phyloP scores from a whole-genome alignment of 2,113 vertebrate genomes.

The Zapornia atra region DNA sequence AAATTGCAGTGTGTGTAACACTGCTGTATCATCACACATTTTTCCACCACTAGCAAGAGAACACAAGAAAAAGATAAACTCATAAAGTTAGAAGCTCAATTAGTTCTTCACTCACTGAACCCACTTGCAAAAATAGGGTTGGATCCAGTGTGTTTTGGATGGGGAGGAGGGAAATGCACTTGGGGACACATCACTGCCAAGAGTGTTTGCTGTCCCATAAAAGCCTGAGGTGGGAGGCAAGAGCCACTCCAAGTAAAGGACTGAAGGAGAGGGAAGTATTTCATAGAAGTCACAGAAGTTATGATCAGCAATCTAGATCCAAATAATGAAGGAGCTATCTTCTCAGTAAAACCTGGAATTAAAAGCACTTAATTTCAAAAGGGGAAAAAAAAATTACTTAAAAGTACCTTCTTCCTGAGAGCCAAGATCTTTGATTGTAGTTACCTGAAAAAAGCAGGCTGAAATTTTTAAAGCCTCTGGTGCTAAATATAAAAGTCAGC shows the following conservation, averaged over 20 bases:
- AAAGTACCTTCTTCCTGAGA: neutral
- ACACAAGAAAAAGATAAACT: neutral
- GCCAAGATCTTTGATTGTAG: neutral
- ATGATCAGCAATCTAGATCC: neutral
- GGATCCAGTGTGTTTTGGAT: neutral
- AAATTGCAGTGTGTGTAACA: neutral
- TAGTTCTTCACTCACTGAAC: neutral
- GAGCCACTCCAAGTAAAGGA: neutral
- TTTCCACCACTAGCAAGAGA: neutral
- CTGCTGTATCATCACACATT: neutral
- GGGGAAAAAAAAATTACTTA: neutral
- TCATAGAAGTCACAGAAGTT: neutral
- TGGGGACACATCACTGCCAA: neutral
- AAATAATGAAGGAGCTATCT: neutral
- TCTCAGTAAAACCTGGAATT: neutral
- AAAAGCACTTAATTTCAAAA: neutral
- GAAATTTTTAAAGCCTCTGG: neutral
- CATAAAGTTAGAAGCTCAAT: neutral
- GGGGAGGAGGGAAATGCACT: neutral
- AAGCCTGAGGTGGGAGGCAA: neutral
- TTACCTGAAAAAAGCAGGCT: neutral
- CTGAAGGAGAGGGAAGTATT: neutral
- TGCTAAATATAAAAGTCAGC: conserved; percentile 14
- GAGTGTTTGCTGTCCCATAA: neutral
- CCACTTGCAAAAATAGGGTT: neutral